phyloP scores from a whole-genome alignment of 2,888 invertebrate genomes.

The Yponomeuta plumbellus region DNA sequence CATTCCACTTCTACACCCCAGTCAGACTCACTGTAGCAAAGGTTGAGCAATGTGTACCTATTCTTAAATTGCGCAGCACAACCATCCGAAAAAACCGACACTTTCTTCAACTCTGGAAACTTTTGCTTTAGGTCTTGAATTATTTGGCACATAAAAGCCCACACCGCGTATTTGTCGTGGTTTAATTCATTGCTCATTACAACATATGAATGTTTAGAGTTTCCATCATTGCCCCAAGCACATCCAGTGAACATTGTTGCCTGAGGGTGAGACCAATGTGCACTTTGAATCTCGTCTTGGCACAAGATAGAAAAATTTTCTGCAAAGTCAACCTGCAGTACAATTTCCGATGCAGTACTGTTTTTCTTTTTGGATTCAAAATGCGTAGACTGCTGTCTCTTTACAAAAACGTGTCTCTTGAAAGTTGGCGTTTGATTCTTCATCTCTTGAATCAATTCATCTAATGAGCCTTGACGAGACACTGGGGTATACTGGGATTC shows the following conservation, averaged over 20 bases:
- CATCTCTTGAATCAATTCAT: constrained; percentile 15
- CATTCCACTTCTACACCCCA: constrained; percentile 21
- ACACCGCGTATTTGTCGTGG: constrained; percentile 17
- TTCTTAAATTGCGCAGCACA: constrained; percentile 22
- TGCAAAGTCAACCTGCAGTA: constrained; percentile 18
- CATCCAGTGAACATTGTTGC: constrained; percentile 19
- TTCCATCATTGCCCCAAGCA: constrained; percentile 13
- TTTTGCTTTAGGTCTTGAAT: constrained; percentile 17
- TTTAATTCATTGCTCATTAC: constrained; percentile 18
- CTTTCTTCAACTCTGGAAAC: constrained; percentile 15
- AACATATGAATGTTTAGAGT: constrained; percentile 4
- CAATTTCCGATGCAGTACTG: constrained; percentile 9
- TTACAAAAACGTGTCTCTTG: constrained; percentile 14
- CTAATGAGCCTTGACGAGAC: constrained; percentile 7
- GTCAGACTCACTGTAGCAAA: constrained; percentile 16
- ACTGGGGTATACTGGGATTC: constrained; percentile 6
- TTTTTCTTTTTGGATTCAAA: constrained; percentile 11
- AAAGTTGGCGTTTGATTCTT: constrained; percentile 14
- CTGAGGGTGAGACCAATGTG: constrained; percentile 19
- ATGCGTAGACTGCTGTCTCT: constrained; percentile 8
- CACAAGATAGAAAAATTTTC: constrained; percentile 17
- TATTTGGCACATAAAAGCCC: constrained; percentile 16
- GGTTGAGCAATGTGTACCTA: constrained; percentile 17
- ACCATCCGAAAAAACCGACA: constrained; percentile 19
- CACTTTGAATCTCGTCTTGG: constrained; percentile 22